These are phyloP conservation scores for Cossypha polioptera DNA, from an alignment of 2,797 vertebrate species.

Conservation along the genomic window DNA sequence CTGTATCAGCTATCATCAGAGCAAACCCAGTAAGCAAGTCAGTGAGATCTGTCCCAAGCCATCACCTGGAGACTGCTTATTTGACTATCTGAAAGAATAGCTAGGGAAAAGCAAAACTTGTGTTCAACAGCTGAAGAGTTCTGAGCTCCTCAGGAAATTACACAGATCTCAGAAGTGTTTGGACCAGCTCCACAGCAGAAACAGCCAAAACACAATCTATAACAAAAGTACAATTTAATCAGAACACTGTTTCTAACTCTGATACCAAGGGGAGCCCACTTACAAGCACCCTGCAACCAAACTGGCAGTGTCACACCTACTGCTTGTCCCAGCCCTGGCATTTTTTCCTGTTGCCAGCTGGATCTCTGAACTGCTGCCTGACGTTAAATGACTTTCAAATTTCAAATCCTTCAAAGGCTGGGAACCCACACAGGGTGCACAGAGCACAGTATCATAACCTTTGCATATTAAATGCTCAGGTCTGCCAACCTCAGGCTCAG, in stretches of 20 bases:
- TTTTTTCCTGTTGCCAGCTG: neutral
- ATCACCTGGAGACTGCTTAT: neutral
- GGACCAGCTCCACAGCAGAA: neutral
- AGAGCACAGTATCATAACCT: neutral
- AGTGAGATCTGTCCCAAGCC: neutral
- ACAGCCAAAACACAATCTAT: neutral
- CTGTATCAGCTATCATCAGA: neutral
- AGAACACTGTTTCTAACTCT: neutral
- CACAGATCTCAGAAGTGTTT: neutral
- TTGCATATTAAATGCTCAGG: neutral
- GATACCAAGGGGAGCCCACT: neutral
- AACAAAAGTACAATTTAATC: neutral
- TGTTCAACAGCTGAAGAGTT: neutral
- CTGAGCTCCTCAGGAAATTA: neutral
- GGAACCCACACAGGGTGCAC: neutral
- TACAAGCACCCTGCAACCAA: neutral
- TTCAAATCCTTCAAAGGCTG: neutral
- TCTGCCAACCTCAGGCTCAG: neutral
- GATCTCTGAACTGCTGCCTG: neutral
- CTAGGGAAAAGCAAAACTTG: neutral
- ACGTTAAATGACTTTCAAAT: neutral
- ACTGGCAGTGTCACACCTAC: fast-evolving
- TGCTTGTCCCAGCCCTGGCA: too few relatives aligned
- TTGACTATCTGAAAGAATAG: neutral
- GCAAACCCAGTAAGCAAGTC: neutral